Evolutionary conservation across 1,140 invertebrate species (phyloP), one percentile per base, ranked within the genome.

Genomic region (Muscidifurax raptorellus): DNA sequence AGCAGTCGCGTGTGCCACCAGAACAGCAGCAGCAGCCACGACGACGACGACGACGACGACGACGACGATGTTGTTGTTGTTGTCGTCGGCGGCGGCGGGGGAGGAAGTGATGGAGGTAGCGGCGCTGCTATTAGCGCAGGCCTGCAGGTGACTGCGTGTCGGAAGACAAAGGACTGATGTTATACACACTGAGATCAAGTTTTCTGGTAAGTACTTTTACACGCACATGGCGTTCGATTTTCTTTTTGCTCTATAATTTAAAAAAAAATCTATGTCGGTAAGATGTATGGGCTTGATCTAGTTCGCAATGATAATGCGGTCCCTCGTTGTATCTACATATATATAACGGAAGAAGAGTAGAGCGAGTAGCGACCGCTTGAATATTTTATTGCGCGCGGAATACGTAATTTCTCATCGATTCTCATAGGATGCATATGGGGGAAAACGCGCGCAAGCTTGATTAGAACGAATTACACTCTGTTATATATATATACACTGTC

Each of bases 381-480:
- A 59, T 59, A 59, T 59, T 59, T 59, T 59, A 59, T 59, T 22
- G 52, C 52, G 52, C 52, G 52, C 52, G 52, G 52, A 59, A 59
- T 59, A 59, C 52, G 52, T 59, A 59, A 59, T 59, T 59, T 59
- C 52, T 59, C 52, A 59, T 59, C 52, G 52, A 59, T 59, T 59
- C 52, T n/a, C n/a, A 22, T 59, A n/a, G 15, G 30, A 12, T 32
- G 18, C 18, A 30, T n/a, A 12, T 3, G 71, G 30, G 22, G 71
- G 22, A 69, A 69, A 27, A 64, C 59, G n/a, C 18, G 59, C 59
- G 25, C 27, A 13, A 27, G 66, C 25, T 3, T 10, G 28, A 69
- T 30, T 28, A 69, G 28, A 28, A n/a, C 66, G 10, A 1, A 27
- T 69, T 69, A 27, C 25, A 13, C 66, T 69, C 25, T 13, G 66